Base-by-base conservation (phyloP, 2,888 invertebrate species). In the Eilema sororculum region DNA sequence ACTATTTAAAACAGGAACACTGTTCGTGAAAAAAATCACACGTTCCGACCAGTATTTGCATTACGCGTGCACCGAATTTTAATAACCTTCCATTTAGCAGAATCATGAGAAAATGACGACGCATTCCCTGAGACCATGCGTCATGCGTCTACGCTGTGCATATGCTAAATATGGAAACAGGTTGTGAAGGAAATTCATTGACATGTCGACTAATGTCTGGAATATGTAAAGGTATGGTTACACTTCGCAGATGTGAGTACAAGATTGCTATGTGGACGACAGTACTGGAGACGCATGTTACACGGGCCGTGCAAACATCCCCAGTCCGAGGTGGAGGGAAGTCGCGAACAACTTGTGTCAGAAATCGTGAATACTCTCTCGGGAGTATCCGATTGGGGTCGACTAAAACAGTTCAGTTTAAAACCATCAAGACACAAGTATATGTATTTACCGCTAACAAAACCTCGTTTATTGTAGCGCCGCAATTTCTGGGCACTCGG, bases 21-120 rank as follows among this genome's bases (percentile, higher is more conserved):
- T 67, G 78, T 78, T 71, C 68, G 83, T 78, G 81, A 79, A 82
- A 82, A 81, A 82, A 81, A 83, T 82, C 75, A 73, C 82, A 81
- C 83, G 82, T 77, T 73, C 74, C 56, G 60, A 68, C 64, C 74
- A 72, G 52, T 71, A 88, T 90, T 89, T 85, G 86, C 90, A 90
- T 89, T 76, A 68, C 65, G 77, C 84, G 87, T 82, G 74, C 72
- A 68, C 71, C 80, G 90, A 90, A 90, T 87, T 67, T 65, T 78
- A 86, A 90, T 87, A 78, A 81, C 74, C 46, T 25, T 67, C 73
- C 37, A 78, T 77, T 79, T 81, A 81, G 84, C 78, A 80, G 81
- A 82, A 75, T 67, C 84, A 84, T 83, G 87, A 83, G 84, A 86
- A 87, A 79, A 75, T 73, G 75, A 78, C 78, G 72, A 58, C 69